phyloP scores from a whole-genome alignment of 2,888 invertebrate species.

The Metallyticus violacea region DNA sequence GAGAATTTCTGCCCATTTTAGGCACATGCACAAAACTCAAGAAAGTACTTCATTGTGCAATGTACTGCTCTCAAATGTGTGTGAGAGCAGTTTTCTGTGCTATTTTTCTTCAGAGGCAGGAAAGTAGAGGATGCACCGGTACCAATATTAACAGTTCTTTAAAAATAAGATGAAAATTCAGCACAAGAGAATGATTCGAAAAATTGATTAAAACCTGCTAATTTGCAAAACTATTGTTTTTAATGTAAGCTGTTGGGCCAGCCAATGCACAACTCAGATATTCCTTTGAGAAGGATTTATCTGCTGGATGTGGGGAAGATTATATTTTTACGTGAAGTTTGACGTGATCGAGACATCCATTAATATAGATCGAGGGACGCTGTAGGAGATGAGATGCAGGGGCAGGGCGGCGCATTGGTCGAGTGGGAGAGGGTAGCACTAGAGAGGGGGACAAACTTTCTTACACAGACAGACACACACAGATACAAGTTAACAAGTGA shows the following conservation, averaged over 20 bases:
- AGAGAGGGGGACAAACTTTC: neutral
- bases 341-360: neutral
- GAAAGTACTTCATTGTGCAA: neutral
- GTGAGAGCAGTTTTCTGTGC: no score
- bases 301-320: neutral
- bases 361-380: constrained; percentile 39
- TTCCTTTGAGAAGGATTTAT: neutral
- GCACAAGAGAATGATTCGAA: neutral
- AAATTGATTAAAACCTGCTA: neutral
- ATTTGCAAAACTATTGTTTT: neutral
- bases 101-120: no score
- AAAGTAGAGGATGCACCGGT: no score
- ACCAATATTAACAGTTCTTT: no score
- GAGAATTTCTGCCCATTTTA: no score
- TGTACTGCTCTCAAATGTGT: neutral
- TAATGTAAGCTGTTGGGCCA: no score
- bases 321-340: neutral
- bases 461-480: neutral
- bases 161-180: neutral
- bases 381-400: constrained; percentile 39
- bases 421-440: neutral
- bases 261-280: no score
- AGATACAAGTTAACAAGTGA: neutral
- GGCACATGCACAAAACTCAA: neutral
- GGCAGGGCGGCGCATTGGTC: constrained; percentile 3